Evolutionary conservation across 2,888 invertebrate species (phyloP).

Genomic region (Euproctis similis): DNA sequence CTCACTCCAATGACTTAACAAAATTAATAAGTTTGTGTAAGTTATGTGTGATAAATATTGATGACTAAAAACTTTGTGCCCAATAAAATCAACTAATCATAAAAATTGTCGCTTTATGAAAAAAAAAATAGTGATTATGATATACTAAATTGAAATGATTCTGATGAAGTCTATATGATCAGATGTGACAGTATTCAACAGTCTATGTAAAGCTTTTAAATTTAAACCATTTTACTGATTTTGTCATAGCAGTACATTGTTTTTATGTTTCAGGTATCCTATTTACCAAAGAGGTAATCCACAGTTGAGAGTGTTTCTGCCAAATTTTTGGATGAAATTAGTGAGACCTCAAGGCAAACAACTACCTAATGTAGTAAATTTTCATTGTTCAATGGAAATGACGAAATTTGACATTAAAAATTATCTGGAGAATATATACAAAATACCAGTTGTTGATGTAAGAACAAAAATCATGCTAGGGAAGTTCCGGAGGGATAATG

Average conservation of each 20-base stretch:
- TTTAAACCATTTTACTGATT: not conserved
- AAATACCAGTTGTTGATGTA: constrained; percentile 86
- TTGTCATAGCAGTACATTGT: too few relatives aligned
- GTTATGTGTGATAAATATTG: too few relatives aligned
- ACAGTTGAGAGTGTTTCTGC: constrained; percentile 93
- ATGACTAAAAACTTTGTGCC: too few relatives aligned
- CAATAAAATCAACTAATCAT: too few relatives aligned
- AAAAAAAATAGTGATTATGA: too few relatives aligned
- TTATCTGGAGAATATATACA: constrained; percentile 97
- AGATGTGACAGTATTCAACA: not conserved
- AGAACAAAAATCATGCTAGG: constrained; percentile 85
- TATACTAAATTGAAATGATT: too few relatives aligned
- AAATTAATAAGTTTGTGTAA: too few relatives aligned
- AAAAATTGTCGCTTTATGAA: too few relatives aligned
- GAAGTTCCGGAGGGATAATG: constrained; percentile 75
- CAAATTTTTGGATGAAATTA: constrained; percentile 98
- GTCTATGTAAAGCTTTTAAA: not conserved
- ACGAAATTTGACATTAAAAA: constrained; percentile 91
- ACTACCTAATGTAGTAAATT: constrained; percentile 88
- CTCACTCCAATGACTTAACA: too few relatives aligned
- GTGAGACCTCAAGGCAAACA: constrained; percentile 80
- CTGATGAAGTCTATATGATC: too few relatives aligned
- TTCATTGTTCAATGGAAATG: constrained; percentile 96
- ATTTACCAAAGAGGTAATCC: constrained; percentile 94
- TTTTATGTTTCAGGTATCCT: constrained; percentile 83